These are phyloP conservation scores for Eulemur rufifrons DNA, from an alignment of 2,113 vertebrate genomes.

Conservation along the genomic window DNA sequence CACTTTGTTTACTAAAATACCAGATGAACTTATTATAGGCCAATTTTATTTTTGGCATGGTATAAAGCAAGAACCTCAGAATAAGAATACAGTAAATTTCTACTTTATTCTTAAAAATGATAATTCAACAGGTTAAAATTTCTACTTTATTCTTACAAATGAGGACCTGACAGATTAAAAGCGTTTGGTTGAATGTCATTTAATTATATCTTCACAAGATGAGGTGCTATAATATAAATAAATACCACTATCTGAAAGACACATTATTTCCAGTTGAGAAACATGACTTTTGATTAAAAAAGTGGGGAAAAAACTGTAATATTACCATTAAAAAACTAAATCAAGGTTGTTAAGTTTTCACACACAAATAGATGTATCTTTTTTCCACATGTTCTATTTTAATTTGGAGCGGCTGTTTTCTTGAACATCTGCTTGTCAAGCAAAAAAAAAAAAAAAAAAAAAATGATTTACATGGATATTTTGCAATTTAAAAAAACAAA, in stretches of 20 bases:
- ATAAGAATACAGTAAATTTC: neutral
- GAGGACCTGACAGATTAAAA: neutral
- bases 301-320: neutral
- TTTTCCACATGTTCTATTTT: neutral
- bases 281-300: neutral
- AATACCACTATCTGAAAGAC: neutral
- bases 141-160: slow-evolving; percentile 4
- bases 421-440: slow-evolving; percentile 35
- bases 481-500: slow-evolving; percentile 6
- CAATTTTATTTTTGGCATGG: neutral
- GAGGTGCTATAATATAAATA: neutral
- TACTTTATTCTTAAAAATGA: slow-evolving; percentile 12
- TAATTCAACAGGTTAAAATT: neutral
- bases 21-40: neutral
- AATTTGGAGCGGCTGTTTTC: neutral
- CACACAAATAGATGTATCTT: neutral
- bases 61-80: neutral
- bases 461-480: slow-evolving; percentile 24
- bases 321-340: neutral
- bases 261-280: neutral
- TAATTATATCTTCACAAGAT: slow-evolving; percentile 27
- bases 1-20: neutral
- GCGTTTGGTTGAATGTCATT: neutral
- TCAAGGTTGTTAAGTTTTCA: neutral
- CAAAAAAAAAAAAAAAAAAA: neutral